Conservation (phyloP, 2,113 vertebrate species). For the Agapornis roseicollis region DNA sequence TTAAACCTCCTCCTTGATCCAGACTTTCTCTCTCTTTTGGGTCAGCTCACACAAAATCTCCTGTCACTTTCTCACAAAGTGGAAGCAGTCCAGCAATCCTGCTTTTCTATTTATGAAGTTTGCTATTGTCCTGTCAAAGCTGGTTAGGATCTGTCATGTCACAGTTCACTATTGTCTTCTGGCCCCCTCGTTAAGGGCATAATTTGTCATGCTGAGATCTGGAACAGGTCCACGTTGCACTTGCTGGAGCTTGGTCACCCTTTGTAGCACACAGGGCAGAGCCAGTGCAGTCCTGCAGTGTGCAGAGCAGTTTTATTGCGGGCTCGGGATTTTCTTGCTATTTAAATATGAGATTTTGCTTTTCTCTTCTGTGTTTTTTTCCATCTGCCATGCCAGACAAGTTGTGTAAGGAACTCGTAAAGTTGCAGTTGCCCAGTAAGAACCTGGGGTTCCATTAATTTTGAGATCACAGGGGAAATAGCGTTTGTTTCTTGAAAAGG, state of each 20-base stretch:
- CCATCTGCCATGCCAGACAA: background rate
- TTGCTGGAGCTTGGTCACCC: background rate
- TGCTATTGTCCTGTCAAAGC: slow-evolving; percentile 32
- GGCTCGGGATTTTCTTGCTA: background rate
- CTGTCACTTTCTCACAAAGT: background rate
- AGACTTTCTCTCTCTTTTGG: background rate
- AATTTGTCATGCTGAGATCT: slow-evolving; percentile 26
- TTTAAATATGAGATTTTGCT: background rate
- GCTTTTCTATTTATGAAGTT: background rate
- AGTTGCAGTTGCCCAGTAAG: background rate
- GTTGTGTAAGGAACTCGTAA: background rate
- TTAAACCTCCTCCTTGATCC: background rate
- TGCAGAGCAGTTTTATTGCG: background rate
- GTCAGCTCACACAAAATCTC: background rate
- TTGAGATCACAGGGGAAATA: background rate
- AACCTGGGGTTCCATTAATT: background rate
- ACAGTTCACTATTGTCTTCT: slow-evolving; percentile 12
- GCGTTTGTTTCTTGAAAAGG: background rate
- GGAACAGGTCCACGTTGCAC: background rate
- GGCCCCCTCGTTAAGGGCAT: background rate
- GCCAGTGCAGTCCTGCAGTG: background rate
- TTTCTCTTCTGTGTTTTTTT: background rate
- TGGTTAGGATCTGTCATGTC: background rate
- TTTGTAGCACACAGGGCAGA: background rate
- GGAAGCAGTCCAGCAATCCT: background rate